These are phyloP conservation scores for Acrossocheilus wenchowensis DNA, from an alignment of 2,797 vertebrate species.

Conservation along the genomic window DNA sequence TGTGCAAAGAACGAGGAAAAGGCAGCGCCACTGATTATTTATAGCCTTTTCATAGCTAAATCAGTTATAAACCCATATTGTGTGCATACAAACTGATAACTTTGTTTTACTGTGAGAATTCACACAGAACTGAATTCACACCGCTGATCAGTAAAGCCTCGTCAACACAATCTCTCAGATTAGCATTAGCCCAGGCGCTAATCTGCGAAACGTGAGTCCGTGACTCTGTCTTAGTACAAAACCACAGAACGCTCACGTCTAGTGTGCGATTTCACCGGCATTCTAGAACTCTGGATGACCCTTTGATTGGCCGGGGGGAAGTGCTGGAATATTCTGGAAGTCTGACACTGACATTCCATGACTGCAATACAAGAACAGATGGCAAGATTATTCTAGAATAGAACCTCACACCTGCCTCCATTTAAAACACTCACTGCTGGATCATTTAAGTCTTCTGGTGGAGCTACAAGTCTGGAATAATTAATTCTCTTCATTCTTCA, in stretches of 20 bases:
- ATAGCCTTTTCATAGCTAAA: background rate
- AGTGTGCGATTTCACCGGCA: background rate
- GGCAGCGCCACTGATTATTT: background rate
- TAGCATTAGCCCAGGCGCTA: slow-evolving; percentile 36
- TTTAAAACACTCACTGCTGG: background rate
- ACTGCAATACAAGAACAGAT: slow-evolving; percentile 2
- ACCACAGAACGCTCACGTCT: background rate
- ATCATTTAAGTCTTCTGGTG: background rate
- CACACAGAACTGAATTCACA: background rate
- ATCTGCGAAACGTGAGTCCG: slow-evolving; percentile 42
- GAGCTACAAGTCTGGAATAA: background rate
- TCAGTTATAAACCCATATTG: background rate
- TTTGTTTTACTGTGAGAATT: slow-evolving; percentile 14
- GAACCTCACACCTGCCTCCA: background rate
- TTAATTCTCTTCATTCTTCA: background rate
- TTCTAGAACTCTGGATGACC: slow-evolving; percentile 10
- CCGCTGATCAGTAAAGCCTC: background rate
- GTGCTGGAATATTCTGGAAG: slow-evolving; percentile 33
- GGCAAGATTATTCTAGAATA: slow-evolving; percentile 1
- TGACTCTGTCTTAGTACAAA: background rate
- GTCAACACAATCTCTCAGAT: slow-evolving; percentile 44
- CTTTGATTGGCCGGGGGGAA: background rate
- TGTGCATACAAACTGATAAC: background rate
- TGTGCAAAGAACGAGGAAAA: slow-evolving; percentile 26
- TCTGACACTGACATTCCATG: slow-evolving; percentile 24